Percentiles rank a stretch among this genome's conserved stretches.
Conservation (phyloP, 2,113 vertebrate species). For the Calonectris borealis region DNA sequence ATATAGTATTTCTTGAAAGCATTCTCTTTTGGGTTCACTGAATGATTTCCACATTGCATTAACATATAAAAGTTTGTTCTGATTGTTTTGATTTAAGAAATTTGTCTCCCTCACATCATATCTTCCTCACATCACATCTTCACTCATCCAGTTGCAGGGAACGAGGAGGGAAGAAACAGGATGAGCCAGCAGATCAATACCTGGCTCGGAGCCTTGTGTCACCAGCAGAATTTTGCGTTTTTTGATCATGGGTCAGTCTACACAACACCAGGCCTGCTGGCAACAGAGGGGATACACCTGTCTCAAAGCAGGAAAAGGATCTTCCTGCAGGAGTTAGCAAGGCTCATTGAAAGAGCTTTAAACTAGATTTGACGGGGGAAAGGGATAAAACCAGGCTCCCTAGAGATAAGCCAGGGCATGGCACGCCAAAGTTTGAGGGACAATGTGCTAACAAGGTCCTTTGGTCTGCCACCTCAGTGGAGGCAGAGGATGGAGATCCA, state of each 20-base stretch:
- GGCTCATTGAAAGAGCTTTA: background rate
- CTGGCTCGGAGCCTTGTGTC: background rate
- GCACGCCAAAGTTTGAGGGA: no score
- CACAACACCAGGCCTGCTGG: background rate
- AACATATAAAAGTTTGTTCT: background rate
- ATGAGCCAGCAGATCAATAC: background rate
- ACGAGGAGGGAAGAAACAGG: background rate
- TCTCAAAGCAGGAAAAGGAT: background rate
- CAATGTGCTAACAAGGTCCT: background rate
- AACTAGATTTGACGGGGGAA: background rate
- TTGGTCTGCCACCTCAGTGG: background rate
- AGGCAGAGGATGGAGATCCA: background rate
- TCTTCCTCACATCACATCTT: background rate
- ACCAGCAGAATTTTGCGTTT: background rate
- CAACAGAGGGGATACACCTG: accelerated
- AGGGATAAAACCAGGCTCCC: background rate
- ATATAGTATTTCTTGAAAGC: background rate
- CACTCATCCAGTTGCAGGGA: background rate
- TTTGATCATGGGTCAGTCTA: accelerated
- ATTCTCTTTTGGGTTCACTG: background rate
- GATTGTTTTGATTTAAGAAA: background rate
- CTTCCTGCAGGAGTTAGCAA: background rate
- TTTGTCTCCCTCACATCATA: background rate
- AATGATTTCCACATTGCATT: background rate
- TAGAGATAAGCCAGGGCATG: background rate